These are phyloP conservation scores for Tetranychus piercei DNA, from an alignment of 2,888 invertebrate species.

Conservation along the genomic window DNA sequence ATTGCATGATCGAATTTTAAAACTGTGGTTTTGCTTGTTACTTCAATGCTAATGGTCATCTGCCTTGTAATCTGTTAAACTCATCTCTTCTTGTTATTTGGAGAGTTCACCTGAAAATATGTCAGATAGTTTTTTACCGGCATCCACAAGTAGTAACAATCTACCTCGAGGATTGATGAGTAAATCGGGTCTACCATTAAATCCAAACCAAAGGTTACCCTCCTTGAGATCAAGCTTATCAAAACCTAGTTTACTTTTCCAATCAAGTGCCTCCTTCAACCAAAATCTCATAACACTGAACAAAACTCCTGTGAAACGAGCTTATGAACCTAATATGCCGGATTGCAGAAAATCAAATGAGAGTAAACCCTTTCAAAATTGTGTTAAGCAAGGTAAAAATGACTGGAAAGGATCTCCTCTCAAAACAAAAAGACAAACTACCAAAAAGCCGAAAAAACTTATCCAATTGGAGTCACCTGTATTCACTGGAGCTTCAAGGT, in stretches of 20 bases:
- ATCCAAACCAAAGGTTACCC: constrained; percentile 13
- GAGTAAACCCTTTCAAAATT: background rate
- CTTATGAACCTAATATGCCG: background rate
- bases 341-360: background rate
- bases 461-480: constrained; percentile 4
- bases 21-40: too few species aligned
- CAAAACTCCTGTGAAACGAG: background rate
- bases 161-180: constrained; percentile 5
- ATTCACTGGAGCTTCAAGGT: constrained; percentile 5
- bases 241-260: constrained; percentile 12
- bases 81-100: too few species aligned
- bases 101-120: too few species aligned
- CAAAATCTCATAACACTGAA: background rate
- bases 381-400: background rate
- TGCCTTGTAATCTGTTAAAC: too few species aligned
- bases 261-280: constrained; percentile 1
- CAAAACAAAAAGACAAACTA: background rate
- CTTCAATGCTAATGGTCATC: too few species aligned
- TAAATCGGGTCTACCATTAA: constrained; percentile 3
- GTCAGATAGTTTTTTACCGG: too few species aligned
- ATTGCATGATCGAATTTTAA: too few species aligned
- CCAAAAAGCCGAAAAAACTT: background rate
- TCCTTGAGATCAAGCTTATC: constrained; percentile 13
- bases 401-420: background rate
- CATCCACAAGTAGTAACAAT: background rate